Percentiles rank a stretch among this genome's conserved stretches.
Conservation (phyloP, 2,888 invertebrate genomes). For the Tholera decimalis region DNA sequence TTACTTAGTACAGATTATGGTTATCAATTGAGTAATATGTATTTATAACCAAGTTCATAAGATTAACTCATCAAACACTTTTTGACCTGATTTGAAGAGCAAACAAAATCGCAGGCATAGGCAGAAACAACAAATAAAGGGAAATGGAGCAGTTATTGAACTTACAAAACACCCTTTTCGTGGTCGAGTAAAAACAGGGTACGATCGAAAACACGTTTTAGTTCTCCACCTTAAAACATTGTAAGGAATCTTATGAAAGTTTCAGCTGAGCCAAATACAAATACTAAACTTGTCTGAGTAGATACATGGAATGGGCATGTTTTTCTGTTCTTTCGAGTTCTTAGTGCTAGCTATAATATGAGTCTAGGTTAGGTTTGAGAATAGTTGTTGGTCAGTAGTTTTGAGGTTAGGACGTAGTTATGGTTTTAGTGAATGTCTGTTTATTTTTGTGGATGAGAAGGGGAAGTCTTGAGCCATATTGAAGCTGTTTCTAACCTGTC, state of each 20-base stretch:
- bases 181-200: constrained; percentile 2
- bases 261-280: constrained; percentile 37
- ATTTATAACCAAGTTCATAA: no score
- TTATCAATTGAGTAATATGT: no score
- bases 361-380: constrained; percentile 1
- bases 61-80: no score
- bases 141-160: background rate
- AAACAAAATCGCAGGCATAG: background rate
- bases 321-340: constrained; percentile 31
- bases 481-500: background rate
- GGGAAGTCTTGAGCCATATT: background rate
- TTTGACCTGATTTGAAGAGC: no score
- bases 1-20: no score
- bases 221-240: constrained; percentile 3
- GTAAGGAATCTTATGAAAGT: constrained; percentile 33
- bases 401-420: constrained; percentile 12
- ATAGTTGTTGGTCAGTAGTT: constrained; percentile 3
- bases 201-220: constrained; percentile 17
- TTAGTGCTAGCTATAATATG: constrained; percentile 21
- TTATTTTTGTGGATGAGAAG: no score
- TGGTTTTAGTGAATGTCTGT: constrained; percentile 10
- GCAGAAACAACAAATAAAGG: no score
- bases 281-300: constrained; percentile 32
- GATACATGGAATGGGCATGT: constrained; percentile 27
- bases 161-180: background rate